Evolutionary conservation across 1,140 invertebrate genomes (phyloP).

Genomic region (Apis laboriosa): DNA sequence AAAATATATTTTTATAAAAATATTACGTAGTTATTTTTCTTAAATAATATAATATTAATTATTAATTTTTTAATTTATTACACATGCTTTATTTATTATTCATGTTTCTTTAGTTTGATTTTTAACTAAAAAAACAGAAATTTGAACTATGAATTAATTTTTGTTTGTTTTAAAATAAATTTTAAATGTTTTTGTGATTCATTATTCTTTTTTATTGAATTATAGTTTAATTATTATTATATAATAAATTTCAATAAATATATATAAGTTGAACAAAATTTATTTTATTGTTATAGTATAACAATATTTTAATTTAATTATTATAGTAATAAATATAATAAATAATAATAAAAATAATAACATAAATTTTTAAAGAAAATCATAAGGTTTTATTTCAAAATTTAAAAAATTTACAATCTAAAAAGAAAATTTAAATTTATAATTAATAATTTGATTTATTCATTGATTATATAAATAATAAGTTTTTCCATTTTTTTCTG

Average conservation of each 20-base stretch:
- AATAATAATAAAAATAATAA: neutral
- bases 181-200: slow-evolving; percentile 5
- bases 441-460: neutral
- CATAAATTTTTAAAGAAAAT: neutral
- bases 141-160: neutral
- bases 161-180: slow-evolving; percentile 3
- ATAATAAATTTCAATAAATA: neutral
- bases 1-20: neutral
- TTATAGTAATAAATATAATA: neutral
- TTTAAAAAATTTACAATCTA: no score
- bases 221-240: neutral
- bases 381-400: no score
- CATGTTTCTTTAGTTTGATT: no score
- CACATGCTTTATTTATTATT: no score
- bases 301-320: no score
- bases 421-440: neutral
- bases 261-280: neutral
- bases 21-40: neutral
- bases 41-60: neutral
- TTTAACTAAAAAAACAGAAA: no score
- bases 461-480: neutral
- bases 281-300: neutral
- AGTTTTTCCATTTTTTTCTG: no score
- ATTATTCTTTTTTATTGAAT: slow-evolving; percentile 6
- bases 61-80: neutral